Evolutionary conservation across 1,140 invertebrate genomes (phyloP).

Genomic region (Rhagoletis pomonella): DNA sequence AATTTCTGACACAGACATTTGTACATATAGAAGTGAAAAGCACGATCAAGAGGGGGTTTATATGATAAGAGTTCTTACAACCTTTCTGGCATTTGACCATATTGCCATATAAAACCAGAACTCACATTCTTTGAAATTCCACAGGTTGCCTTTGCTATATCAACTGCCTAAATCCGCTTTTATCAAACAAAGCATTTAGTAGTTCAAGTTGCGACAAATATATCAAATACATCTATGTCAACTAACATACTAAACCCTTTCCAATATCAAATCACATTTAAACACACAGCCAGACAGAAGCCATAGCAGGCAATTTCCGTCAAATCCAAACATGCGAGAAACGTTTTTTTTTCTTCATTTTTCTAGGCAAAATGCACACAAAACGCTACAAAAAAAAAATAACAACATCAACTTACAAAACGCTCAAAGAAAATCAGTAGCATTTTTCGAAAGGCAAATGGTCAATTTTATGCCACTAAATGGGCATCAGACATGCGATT

Average conservation of each 20-base stretch:
- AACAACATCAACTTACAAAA: conserved; percentile 18
- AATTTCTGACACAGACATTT: too few relatives aligned
- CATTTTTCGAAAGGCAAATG: conserved; percentile 2
- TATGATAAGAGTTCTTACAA: too few relatives aligned
- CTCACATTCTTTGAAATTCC: background rate
- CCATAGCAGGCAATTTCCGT: background rate
- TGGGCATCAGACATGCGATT: conserved; percentile 38
- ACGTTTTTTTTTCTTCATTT: background rate
- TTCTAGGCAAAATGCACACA: background rate
- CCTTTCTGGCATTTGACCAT: too few relatives aligned
- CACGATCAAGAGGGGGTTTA: too few relatives aligned
- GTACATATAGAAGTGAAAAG: too few relatives aligned
- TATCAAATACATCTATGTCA: background rate
- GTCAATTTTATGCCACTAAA: conserved; percentile 12
- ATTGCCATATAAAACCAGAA: too few relatives aligned
- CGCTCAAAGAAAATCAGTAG: background rate
- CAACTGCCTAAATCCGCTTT: background rate
- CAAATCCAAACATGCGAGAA: background rate
- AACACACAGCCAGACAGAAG: background rate
- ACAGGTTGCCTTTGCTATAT: background rate
- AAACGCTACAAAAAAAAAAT: background rate
- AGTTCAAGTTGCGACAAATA: background rate
- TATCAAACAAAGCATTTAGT: background rate
- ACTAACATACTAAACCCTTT: too few relatives aligned
- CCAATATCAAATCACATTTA: too few relatives aligned